Base-by-base conservation (phyloP, 2,797 vertebrate genomes). In the Microcaecilia unicolor region DNA sequence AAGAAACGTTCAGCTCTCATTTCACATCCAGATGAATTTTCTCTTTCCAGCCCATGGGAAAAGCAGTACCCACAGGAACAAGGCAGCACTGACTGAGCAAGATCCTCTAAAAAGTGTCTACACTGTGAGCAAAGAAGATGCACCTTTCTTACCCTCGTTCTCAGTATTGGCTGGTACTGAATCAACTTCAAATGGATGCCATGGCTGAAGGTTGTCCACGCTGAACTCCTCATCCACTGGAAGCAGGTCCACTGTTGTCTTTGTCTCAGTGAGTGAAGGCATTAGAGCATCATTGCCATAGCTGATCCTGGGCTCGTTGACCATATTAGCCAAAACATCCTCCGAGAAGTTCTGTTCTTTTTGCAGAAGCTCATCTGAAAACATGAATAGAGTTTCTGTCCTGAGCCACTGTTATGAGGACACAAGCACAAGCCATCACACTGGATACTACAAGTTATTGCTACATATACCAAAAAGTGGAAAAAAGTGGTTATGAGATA, bases 251-350 rank as follows among this genome's bases (percentile, higher is more conserved):
- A 93, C 82, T 4, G 91, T 89, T 9, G 82, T 87, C 54, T 84
- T 84, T 2, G 84, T 89, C 55, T 94, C 91, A 1, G 88, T 89
- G 49, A 91, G 37, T 29, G 92, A 88, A 1, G 94, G 95, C 90
- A 98, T 94, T 51, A 99, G 89, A 24, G 94, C 95, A 12, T 99
- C 95, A 2, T 99, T 97, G 23, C 95, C 95, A 8, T 99, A 99
- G 66, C 94, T 99, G 70, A 97, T 87, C 37, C 94, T 84, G 29
- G 87, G 85, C 6, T 99, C 95, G 0, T 87, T 98, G 72, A 98
- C 91, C 73, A 97, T 90, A 48, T 90, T 92, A 44, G 91, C 89
- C 77, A 98, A 69, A 71, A 97, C 90, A 34, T 92, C 91, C 16
- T 93, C 92, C 10, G 93, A 94, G 48, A 98, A 95, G 25, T 90